Evolutionary conservation across 1,140 invertebrate species (phyloP).

Genomic region (Diachasma alloeum): DNA sequence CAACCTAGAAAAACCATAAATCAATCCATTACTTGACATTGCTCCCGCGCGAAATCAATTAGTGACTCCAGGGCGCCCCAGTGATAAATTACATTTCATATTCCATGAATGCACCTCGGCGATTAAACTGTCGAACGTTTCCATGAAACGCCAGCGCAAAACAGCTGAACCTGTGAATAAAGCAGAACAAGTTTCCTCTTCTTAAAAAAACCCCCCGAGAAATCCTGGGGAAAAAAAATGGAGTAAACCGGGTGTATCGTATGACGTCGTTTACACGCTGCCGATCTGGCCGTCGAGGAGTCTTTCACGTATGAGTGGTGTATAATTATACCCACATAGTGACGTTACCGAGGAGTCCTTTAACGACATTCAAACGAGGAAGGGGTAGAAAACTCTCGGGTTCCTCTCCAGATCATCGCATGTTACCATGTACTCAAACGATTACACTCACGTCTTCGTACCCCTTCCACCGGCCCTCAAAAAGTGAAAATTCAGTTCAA

Average conservation of each 20-base stretch:
- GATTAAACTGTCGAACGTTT: not conserved
- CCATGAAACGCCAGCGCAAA: not conserved
- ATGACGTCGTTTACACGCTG: conserved; percentile 26
- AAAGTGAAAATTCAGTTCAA: conserved; percentile 7
- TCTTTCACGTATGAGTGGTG: not conserved
- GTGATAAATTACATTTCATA: conserved; percentile 1
- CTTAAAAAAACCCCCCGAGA: not conserved
- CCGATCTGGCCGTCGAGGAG: conserved; percentile 1
- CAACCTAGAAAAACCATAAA: not conserved
- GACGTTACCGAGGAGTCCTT: conserved; percentile 18
- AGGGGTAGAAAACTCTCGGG: not conserved
- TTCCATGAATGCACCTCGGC: not conserved
- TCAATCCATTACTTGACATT: not conserved
- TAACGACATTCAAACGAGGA: conserved; percentile 17
- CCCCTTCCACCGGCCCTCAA: not conserved
- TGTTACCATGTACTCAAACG: not conserved
- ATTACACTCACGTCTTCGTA: not conserved
- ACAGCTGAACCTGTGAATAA: not conserved
- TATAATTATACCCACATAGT: conserved; percentile 25
- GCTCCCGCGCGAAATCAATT: not conserved
- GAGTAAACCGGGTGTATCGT: conserved; percentile 15
- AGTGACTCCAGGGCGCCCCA: not conserved
- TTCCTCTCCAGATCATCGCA: not conserved
- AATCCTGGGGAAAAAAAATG: not conserved
- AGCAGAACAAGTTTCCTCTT: not conserved